Percentiles rank a stretch among this genome's conserved stretches.
Evolutionary conservation across 2,888 invertebrate species (phyloP).

Genomic region (Noctua janthe): DNA sequence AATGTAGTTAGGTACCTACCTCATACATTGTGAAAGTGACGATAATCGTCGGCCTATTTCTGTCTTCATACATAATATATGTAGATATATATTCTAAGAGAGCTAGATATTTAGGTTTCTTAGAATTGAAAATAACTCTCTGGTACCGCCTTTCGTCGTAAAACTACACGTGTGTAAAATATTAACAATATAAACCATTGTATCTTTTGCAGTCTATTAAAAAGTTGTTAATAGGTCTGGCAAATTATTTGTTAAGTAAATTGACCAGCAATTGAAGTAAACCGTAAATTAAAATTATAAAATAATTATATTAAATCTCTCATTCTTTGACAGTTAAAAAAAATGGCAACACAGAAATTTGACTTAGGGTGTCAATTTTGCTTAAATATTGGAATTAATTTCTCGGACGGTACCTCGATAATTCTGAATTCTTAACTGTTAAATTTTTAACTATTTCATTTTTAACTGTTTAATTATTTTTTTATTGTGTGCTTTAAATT

Average conservation of each 20-base stretch:
- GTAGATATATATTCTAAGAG: no score
- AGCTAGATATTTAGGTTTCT: not conserved
- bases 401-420: not conserved
- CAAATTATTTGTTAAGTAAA: not conserved
- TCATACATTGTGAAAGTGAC: not conserved
- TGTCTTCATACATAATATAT: not conserved
- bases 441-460: no score
- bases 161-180: constrained; percentile 10
- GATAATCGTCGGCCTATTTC: not conserved
- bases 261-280: not conserved
- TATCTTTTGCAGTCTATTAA: not conserved
- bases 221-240: no score
- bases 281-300: not conserved
- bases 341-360: not conserved
- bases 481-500: no score
- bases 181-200: not conserved
- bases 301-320: no score
- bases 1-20: not conserved
- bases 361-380: not conserved
- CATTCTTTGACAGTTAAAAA: not conserved
- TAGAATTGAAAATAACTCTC: not conserved
- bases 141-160: not conserved
- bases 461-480: no score
- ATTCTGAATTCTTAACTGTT: no score
- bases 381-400: not conserved